Conservation (phyloP, 2,113 vertebrate genomes). For the Aramus guarauna region DNA sequence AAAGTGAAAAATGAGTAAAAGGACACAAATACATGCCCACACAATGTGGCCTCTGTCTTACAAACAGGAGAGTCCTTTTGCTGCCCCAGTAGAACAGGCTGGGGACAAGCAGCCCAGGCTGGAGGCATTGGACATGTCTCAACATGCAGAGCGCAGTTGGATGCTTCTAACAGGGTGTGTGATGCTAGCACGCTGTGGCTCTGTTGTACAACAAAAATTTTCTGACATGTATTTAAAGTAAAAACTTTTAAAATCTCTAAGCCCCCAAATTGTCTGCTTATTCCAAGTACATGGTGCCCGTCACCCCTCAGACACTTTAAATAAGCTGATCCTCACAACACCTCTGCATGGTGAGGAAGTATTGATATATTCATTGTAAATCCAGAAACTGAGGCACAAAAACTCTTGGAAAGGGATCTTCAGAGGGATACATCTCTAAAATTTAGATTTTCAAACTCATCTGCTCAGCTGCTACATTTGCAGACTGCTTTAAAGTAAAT, state of each 20-base stretch:
- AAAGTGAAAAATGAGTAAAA: background rate
- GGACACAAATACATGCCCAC: background rate
- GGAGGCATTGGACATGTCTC: background rate
- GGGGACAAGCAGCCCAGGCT: background rate
- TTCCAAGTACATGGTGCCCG: background rate
- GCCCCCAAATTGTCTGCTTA: background rate
- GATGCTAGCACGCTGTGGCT: background rate
- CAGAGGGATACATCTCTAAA: background rate
- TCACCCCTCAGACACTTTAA: background rate
- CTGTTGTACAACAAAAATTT: background rate
- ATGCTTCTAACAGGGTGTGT: background rate
- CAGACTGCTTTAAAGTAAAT: background rate
- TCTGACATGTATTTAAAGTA: background rate
- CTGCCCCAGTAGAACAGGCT: background rate
- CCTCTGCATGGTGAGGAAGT: background rate
- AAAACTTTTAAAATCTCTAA: background rate
- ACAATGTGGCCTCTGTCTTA: background rate
- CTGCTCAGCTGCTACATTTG: background rate
- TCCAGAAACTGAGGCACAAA: background rate
- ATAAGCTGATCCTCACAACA: background rate
- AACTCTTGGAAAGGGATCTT: background rate
- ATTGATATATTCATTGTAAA: background rate
- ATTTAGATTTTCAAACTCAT: background rate
- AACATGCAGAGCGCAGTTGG: background rate
- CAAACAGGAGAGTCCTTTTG: background rate